Percentiles rank a stretch among this genome's conserved stretches.
Evolutionary conservation across 2,797 vertebrate genomes (phyloP).

Genomic region (Pampus argenteus): DNA sequence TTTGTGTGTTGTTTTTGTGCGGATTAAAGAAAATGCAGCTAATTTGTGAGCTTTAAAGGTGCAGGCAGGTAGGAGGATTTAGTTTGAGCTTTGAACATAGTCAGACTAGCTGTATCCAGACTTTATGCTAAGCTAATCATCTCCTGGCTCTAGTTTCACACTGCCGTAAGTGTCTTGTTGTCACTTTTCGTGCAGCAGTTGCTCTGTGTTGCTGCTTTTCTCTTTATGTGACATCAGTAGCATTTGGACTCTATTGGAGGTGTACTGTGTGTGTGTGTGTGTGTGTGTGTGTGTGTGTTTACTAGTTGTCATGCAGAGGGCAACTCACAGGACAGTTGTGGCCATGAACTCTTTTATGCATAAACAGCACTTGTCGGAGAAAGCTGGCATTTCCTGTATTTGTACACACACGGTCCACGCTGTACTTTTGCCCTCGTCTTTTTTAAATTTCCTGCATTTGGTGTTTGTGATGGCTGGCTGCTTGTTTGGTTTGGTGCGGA

Average conservation of each 20-base stretch:
- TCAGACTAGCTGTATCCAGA: too few relatives aligned
- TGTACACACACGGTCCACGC: conserved; percentile 21
- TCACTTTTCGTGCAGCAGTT: too few relatives aligned
- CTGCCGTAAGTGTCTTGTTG: too few relatives aligned
- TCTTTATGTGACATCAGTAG: background rate
- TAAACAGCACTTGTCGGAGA: conserved; percentile 54
- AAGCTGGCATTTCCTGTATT: conserved; percentile 69
- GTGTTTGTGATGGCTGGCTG: conserved; percentile 61
- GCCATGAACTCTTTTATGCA: conserved; percentile 59
- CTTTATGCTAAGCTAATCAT: too few relatives aligned
- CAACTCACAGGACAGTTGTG: conserved; percentile 1
- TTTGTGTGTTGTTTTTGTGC: background rate
- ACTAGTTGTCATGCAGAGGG: conserved; percentile 36
- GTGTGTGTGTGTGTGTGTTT: conserved; percentile 22
- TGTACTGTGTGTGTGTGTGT: conserved; percentile 6
- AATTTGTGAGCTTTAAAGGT: too few relatives aligned
- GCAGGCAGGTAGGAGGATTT: too few relatives aligned
- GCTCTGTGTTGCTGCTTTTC: background rate
- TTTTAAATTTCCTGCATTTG: conserved; percentile 78
- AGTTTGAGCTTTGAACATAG: too few relatives aligned
- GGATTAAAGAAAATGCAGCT: too few relatives aligned
- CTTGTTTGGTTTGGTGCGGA: conserved; percentile 52
- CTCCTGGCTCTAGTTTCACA: too few relatives aligned
- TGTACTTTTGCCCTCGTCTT: conserved; percentile 71
- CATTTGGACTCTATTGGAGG: background rate